Evolutionary conservation across 2,888 invertebrate genomes (phyloP).

Genomic region (Orthosia gothica): DNA sequence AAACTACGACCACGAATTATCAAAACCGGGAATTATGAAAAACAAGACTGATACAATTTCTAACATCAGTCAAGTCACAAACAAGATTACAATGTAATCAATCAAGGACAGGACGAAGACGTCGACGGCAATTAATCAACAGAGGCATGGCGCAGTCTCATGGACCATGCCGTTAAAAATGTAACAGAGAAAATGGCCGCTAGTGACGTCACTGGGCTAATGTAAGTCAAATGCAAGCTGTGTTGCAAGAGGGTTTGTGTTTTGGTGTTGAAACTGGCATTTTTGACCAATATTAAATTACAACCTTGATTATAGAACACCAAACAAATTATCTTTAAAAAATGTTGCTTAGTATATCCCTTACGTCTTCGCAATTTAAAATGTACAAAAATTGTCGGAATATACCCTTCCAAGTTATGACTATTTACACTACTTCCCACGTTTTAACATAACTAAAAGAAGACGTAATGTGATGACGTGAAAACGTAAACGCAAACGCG

Average conservation of each 20-base stretch:
- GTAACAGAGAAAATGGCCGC: constrained; percentile 54
- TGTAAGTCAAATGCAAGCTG: constrained; percentile 6
- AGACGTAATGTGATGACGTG: constrained; percentile 18
- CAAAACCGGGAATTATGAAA: constrained; percentile 74
- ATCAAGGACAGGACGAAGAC: constrained; percentile 82
- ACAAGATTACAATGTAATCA: constrained; percentile 90
- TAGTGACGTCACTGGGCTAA: constrained; percentile 48
- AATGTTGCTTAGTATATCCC: background rate
- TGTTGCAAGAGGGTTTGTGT: background rate
- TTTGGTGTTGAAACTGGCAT: background rate
- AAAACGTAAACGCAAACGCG: constrained; percentile 1
- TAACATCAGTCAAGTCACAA: constrained; percentile 88
- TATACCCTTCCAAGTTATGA: background rate
- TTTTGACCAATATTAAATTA: background rate
- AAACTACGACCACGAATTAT: constrained; percentile 73
- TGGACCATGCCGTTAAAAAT: constrained; percentile 72
- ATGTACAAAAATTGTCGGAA: background rate
- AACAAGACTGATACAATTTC: constrained; percentile 80
- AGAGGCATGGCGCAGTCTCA: constrained; percentile 73
- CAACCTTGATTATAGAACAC: background rate
- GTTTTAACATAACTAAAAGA: background rate
- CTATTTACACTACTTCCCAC: too few species aligned
- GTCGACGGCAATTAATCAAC: constrained; percentile 87
- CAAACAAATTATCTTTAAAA: background rate
- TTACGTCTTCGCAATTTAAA: background rate